Percentiles rank a stretch among this genome's conserved stretches.
Evolutionary conservation across 2,113 vertebrate species (phyloP).

Genomic region (Microtus oregoni): DNA sequence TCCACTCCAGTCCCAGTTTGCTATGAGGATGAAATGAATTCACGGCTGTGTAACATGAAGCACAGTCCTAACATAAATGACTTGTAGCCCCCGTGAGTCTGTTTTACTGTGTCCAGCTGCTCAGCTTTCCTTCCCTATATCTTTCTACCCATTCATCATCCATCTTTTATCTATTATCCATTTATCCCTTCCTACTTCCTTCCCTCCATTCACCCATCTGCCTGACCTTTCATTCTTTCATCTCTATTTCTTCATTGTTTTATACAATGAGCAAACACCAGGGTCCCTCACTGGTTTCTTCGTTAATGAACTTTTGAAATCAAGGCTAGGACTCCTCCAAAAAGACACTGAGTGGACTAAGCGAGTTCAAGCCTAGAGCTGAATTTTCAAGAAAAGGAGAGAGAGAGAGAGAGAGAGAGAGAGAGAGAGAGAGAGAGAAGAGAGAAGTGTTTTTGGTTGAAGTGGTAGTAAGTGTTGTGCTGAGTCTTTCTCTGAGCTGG

Average conservation of each 20-base stretch:
- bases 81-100: too few species aligned
- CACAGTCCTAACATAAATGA: background rate
- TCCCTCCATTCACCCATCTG: background rate
- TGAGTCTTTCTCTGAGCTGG: background rate
- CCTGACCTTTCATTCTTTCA: background rate
- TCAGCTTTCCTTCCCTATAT: background rate
- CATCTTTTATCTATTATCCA: background rate
- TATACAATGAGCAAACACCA: background rate
- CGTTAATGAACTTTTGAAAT: background rate
- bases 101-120: too few species aligned
- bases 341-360: background rate
- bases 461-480: background rate
- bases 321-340: background rate
- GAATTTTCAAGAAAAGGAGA: background rate
- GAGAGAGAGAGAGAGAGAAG: background rate
- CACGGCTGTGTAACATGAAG: background rate
- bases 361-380: background rate
- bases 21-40: background rate
- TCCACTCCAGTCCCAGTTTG: background rate
- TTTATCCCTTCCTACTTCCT: background rate
- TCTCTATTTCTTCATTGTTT: background rate
- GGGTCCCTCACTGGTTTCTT: background rate
- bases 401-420: background rate
- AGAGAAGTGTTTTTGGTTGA: background rate
- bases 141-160: background rate